These are phyloP conservation scores for Vireo altiloquus DNA, from an alignment of 2,113 vertebrate genomes.

Conservation along the genomic window DNA sequence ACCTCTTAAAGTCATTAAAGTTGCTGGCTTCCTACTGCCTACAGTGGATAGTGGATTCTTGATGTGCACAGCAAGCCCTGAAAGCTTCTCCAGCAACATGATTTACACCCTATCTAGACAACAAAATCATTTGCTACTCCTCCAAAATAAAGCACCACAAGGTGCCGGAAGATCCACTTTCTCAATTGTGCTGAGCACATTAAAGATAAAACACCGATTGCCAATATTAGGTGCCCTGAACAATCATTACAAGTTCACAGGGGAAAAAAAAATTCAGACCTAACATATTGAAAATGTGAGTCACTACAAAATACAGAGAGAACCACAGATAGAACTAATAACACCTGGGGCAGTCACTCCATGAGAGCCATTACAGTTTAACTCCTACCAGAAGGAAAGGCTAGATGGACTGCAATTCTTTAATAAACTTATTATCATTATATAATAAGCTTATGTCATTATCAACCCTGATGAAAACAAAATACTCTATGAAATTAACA, in stretches of 20 bases:
- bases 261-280: background rate
- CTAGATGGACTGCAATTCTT: background rate
- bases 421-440: background rate
- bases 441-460: background rate
- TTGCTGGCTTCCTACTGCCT: background rate
- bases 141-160: background rate
- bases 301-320: background rate
- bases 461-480: background rate
- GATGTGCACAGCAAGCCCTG: background rate
- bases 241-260: background rate
- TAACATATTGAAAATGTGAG: background rate
- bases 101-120: background rate
- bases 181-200: background rate
- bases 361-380: background rate
- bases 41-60: background rate
- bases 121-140: background rate
- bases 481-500: background rate
- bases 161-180: background rate
- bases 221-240: background rate
- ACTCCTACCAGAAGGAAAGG: background rate
- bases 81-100: background rate
- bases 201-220: background rate
- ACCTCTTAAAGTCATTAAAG: background rate
- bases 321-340: background rate
- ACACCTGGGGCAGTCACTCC: background rate